These are phyloP conservation scores for Dendroctonus valens DNA, from an alignment of 1,140 invertebrate species.

Conservation along the genomic window DNA sequence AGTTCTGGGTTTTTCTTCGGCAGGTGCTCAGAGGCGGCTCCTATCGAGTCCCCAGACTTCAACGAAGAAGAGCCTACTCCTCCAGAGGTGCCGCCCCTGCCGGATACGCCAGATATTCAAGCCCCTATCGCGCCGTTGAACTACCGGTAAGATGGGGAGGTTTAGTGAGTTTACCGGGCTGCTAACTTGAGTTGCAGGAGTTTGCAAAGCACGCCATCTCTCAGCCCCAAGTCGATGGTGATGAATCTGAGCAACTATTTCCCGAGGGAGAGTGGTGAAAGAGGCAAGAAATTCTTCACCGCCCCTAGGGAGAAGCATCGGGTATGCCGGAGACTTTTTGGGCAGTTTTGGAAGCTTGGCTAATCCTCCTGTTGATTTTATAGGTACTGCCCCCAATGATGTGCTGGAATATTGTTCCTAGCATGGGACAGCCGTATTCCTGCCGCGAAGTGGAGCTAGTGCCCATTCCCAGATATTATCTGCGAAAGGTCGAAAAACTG, in stretches of 20 bases:
- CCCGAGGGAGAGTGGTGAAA: constrained; percentile 46
- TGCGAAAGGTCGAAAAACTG: constrained; percentile 68
- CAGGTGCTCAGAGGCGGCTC: background rate
- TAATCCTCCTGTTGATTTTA: background rate
- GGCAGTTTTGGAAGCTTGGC: too few relatives aligned
- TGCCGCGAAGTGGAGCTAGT: constrained; percentile 60
- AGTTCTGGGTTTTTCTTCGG: background rate
- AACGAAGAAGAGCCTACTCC: constrained; percentile 33
- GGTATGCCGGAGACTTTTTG: constrained; percentile 43
- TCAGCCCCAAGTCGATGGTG: constrained; percentile 46
- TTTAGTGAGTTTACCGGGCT: background rate
- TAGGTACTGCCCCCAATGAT: constrained; percentile 55
- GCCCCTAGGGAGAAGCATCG: constrained; percentile 61
- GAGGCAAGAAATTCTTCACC: constrained; percentile 58
- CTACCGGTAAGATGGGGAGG: background rate
- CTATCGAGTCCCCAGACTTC: background rate
- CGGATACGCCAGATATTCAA: constrained; percentile 28
- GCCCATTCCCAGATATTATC: constrained; percentile 65
- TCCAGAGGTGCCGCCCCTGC: constrained; percentile 47
- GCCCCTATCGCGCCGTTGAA: background rate
- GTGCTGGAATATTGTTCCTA: constrained; percentile 63
- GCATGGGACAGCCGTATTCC: constrained; percentile 61
- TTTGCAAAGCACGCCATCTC: constrained; percentile 45
- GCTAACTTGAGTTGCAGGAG: constrained; percentile 40
- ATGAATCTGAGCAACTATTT: constrained; percentile 47